phyloP scores from a whole-genome alignment of 2,797 vertebrate genomes.

The Sebastes hopkinsi region DNA sequence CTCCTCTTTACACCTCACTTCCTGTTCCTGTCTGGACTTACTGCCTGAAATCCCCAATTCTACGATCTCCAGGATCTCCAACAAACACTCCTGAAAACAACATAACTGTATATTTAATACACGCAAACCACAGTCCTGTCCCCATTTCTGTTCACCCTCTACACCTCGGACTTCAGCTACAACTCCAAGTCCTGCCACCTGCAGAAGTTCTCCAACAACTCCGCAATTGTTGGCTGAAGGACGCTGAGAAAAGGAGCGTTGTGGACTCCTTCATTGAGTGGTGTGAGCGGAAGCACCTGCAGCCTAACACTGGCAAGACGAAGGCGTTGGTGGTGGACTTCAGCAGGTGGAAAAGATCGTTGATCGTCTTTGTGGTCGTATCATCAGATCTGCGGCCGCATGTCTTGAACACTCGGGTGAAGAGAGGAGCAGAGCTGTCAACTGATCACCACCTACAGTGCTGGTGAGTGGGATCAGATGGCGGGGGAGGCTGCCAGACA shows the following conservation, averaged over 20 bases:
- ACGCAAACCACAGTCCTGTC: background rate
- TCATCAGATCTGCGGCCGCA: background rate
- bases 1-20: slow-evolving; percentile 90
- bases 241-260: background rate
- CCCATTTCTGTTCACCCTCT: background rate
- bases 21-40: slow-evolving; percentile 90
- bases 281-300: background rate
- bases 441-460: no score
- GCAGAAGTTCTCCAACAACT: background rate
- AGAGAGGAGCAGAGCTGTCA: background rate
- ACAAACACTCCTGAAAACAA: slow-evolving; percentile 87
- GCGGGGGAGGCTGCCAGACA: no score
- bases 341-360: background rate
- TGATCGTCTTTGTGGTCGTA: background rate
- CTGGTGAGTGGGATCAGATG: no score
- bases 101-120: background rate
- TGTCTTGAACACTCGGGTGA: background rate
- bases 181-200: background rate
- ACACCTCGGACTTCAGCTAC: background rate
- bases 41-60: slow-evolving; percentile 94
- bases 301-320: no score
- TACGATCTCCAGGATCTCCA: slow-evolving; percentile 93
- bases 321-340: no score
- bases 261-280: background rate
- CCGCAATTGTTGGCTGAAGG: background rate